Base-by-base conservation (phyloP, 2,113 vertebrate genomes). In the Corydoras sp. region DNA sequence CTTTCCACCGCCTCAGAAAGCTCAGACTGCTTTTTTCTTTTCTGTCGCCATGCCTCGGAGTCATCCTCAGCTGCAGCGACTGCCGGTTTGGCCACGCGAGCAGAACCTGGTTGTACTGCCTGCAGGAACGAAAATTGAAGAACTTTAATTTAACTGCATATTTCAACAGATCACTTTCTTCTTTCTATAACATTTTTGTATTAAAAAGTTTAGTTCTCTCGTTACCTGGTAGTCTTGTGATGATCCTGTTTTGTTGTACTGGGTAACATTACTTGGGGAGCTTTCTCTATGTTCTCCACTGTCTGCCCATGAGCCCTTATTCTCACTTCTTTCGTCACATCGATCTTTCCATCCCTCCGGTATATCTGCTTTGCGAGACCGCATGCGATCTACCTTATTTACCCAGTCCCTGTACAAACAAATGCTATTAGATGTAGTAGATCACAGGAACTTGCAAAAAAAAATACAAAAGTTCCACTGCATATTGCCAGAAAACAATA, bases 1-100 rank as follows among this genome's bases (percentile, higher is more conserved):
- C 97, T 90, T 67, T 99, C 97, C 14, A 99, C 96, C 0, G 96
- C 94, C 3, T 96, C 96, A 0, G 96, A 97, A 51, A 97, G 82
- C 61, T 98, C 97, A 0, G 91, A 87, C 71, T 94, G 92, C 55
- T 98, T 95, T 68, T 95, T 89, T 60, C 97, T 89, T 72, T 96
- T 94, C 61, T 98, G 97, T 58, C 96, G 91, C 97, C 96, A 99
- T 0, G 95, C 93, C 65, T 99, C 96, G 0, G 85, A 69, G 81
- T 97, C 96, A 71, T 95, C 95, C 58, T 97, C 95, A 0, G 75
- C 75, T 6, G 71, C 73, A 50, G 84, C 71, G 15, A 90, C 86
- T 1, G 85, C 87, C n/a, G 81, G 81, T 74, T 91, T 91, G 63
- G 54, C 73, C 2, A 63, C 69, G 61, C 87, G 87, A 10, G 76